A percentile compares a stretch with the other conserved stretches of the same genome.
Evolutionary conservation across 2,888 invertebrate genomes (phyloP).

Genomic region (Lycocerus yunnanus): DNA sequence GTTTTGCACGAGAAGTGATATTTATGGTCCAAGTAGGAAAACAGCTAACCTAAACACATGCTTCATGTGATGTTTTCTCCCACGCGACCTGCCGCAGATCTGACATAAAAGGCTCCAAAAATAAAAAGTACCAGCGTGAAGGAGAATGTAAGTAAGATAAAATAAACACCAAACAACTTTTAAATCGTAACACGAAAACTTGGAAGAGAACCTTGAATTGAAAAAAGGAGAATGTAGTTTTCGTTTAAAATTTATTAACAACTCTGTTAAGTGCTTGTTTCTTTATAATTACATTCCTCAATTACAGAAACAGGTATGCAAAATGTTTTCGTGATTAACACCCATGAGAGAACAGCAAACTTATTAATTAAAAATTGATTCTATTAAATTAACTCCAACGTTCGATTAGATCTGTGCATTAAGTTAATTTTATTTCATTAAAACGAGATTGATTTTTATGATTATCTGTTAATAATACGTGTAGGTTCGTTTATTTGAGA

Average conservation of each 20-base stretch:
- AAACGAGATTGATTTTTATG: background rate
- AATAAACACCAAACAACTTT: constrained; percentile 38
- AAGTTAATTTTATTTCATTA: background rate
- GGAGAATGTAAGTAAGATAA: constrained; percentile 48
- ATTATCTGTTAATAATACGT: background rate
- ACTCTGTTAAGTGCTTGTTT: background rate
- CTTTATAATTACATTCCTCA: background rate
- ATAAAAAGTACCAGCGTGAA: constrained; percentile 33
- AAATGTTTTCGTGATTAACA: background rate
- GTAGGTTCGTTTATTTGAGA: background rate
- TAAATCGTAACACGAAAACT: background rate
- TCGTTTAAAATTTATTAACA: background rate
- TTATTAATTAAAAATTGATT: background rate
- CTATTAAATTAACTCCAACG: background rate
- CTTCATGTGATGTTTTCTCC: constrained; percentile 44
- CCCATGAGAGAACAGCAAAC: background rate
- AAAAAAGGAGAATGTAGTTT: background rate
- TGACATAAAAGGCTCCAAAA: constrained; percentile 38
- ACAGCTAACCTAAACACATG: constrained; percentile 39
- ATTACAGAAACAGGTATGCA: background rate
- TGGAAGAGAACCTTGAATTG: background rate
- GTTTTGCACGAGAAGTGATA: constrained; percentile 5
- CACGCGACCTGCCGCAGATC: constrained; percentile 38
- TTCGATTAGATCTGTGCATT: background rate
- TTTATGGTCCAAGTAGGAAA: constrained; percentile 12